These are phyloP conservation scores for Scleropages formosus DNA, from an alignment of 2,797 vertebrate species.

Conservation along the genomic window DNA sequence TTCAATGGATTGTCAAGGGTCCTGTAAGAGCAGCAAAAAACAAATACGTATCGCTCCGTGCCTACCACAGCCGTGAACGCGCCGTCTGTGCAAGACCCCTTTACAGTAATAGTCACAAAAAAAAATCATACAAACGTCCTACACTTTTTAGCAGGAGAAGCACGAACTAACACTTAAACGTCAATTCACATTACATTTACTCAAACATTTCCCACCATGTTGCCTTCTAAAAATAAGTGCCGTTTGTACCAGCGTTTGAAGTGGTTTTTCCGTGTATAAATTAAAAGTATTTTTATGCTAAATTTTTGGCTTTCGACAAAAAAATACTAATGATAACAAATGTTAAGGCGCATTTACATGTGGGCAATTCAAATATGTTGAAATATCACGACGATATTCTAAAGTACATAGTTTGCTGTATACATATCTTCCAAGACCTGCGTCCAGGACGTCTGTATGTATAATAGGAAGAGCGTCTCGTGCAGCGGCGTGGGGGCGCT, in stretches of 20 bases:
- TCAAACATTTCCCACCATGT: constrained; percentile 26
- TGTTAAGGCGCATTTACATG: not conserved
- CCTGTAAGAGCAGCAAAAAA: constrained; percentile 72
- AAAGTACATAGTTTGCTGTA: not conserved
- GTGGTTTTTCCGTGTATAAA: not conserved
- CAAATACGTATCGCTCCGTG: constrained; percentile 55
- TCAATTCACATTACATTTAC: no score
- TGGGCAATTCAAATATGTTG: not conserved
- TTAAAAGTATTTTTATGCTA: no score
- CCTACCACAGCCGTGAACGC: constrained; percentile 59
- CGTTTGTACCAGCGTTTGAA: not conserved
- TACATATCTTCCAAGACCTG: constrained; percentile 80
- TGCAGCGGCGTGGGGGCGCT: constrained; percentile 78
- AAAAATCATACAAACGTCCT: constrained; percentile 58
- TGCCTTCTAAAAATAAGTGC: constrained; percentile 43
- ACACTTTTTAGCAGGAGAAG: constrained; percentile 57
- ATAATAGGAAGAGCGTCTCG: constrained; percentile 88
- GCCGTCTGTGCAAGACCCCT: constrained; percentile 46
- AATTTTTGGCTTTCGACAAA: no score
- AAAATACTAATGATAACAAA: not conserved
- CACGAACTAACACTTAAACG: constrained; percentile 12
- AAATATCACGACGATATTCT: not conserved
- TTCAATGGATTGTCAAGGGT: constrained; percentile 96
- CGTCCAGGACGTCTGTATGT: constrained; percentile 77
- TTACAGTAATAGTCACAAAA: not conserved